Base-by-base conservation (phyloP, 2,797 vertebrate genomes). In the Lepilemur septentrionalis region DNA sequence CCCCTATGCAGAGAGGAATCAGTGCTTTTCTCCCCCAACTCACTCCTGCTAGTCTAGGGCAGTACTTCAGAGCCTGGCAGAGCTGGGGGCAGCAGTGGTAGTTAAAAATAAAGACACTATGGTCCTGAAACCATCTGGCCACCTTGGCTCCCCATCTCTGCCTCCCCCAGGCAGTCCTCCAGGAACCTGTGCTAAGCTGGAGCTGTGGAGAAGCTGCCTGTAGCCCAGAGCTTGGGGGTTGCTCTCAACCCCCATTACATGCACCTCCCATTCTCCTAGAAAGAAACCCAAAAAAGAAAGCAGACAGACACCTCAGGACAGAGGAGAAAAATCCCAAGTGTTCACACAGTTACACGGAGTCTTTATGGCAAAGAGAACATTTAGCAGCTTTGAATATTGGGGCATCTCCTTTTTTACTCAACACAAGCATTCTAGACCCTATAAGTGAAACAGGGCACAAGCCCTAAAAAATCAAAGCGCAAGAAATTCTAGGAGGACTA, bases 361-460 rank as follows among this genome's bases (percentile, higher is more conserved):
- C 98, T 95, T 98, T 98, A 98, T 98, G 98, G 98, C 98, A 98
- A 98, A 98, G 98, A 98, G 98, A 98, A 98, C 98, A 97, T 97
- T 96, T 97, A 99, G 98, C 98, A 98, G 98, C 98, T 98, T 98
- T 88, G 89, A 98, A 97, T 95, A 82, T 38, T 93, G 69, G 98
- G 98, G 97, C 97, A 97, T 97, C 98, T 98, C 98, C 98, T 98
- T 97, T 97, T 97, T 93, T 93, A 98, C 98, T 98, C 97, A 98
- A 98, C 98, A 97, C 97, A 98, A 98, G 98, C 98, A 97, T 97
- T 97, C 98, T 96, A 98, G 93, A 98, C 97, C 98, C 98, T 97
- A 97, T 48, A 82, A 96, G 94, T 97, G 93, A 97, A 95, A 96
- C 46, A 84, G 97, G 98, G 97, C 85, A 70, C 96, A 97, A 97